Percentiles rank a stretch among this genome's conserved stretches.
Evolutionary conservation across 2,113 vertebrate genomes (phyloP).

Genomic region (Amazona vittata): DNA sequence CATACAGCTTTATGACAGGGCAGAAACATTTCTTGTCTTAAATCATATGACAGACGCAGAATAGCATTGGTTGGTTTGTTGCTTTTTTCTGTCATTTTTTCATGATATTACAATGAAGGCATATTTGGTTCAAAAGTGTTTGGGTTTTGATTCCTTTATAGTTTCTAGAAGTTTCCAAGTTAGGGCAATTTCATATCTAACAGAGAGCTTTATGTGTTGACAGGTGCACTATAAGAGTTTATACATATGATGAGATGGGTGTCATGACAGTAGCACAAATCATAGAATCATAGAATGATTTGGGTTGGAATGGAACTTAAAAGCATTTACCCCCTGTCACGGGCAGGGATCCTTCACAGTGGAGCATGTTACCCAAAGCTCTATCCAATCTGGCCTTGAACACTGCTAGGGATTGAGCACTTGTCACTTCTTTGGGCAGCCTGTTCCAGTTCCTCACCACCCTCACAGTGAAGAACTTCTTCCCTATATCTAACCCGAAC

Average conservation of each 20-base stretch:
- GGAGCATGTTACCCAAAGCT: not conserved
- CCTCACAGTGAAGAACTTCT: not conserved
- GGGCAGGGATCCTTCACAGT: not conserved
- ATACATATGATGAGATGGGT: too few relatives aligned
- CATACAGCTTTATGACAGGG: not conserved
- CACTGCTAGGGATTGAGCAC: not conserved
- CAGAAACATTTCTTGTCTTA: not conserved
- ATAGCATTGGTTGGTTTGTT: not conserved
- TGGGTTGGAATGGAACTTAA: not conserved
- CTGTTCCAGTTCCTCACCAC: not conserved
- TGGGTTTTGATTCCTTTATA: not conserved
- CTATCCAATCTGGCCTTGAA: not conserved
- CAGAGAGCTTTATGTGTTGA: not conserved
- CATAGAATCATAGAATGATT: not conserved
- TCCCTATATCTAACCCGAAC: not conserved
- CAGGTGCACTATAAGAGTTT: not conserved
- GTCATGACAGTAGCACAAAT: not conserved
- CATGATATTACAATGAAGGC: not conserved
- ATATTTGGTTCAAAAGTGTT: not conserved
- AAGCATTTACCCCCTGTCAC: not conserved
- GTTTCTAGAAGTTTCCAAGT: not conserved
- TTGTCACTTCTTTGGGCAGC: not conserved
- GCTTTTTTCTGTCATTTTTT: not conserved
- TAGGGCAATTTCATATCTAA: accelerated
- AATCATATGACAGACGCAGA: not conserved